These are phyloP conservation scores for Lordiphosa mommai DNA, from an alignment of 1,140 invertebrate genomes.

Conservation along the genomic window DNA sequence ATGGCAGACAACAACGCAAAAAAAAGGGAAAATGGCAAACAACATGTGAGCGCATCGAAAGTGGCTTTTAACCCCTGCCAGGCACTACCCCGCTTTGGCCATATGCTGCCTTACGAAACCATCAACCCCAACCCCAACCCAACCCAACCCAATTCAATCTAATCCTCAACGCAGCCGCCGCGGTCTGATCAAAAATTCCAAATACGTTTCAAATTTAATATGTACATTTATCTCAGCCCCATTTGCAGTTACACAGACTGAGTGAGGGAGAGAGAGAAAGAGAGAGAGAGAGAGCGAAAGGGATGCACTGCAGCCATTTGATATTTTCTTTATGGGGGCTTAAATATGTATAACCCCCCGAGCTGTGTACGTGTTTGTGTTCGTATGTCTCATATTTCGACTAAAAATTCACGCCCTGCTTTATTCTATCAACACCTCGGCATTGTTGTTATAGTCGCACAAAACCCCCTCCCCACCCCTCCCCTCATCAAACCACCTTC, in stretches of 20 bases:
- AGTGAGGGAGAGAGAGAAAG: neutral
- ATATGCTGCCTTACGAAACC: conserved; percentile 31
- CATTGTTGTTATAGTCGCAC: conserved; percentile 54
- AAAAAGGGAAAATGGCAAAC: conserved; percentile 10
- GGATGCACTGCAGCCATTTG: conserved; percentile 42
- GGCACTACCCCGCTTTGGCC: conserved; percentile 3
- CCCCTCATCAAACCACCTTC: neutral
- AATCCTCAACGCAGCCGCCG: conserved; percentile 22
- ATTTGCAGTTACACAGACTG: conserved; percentile 47
- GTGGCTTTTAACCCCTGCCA: conserved; percentile 54
- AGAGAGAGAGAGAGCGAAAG: conserved; percentile 5
- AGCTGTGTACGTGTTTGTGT: conserved; percentile 47
- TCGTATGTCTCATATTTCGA: conserved; percentile 49
- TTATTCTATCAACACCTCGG: conserved; percentile 75
- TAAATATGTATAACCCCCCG: conserved; percentile 71
- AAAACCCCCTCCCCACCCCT: neutral
- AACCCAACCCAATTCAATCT: no score
- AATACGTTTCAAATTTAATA: conserved; percentile 78
- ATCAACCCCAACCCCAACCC: neutral
- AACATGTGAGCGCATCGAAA: conserved; percentile 31
- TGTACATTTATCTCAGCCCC: conserved; percentile 63
- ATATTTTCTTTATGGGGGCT: conserved; percentile 71
- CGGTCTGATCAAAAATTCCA: conserved; percentile 73
- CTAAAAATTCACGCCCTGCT: conserved; percentile 72
- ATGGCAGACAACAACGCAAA: conserved; percentile 22